These are phyloP conservation scores for Dasypolia templi DNA, from an alignment of 2,888 invertebrate genomes.

Conservation along the genomic window DNA sequence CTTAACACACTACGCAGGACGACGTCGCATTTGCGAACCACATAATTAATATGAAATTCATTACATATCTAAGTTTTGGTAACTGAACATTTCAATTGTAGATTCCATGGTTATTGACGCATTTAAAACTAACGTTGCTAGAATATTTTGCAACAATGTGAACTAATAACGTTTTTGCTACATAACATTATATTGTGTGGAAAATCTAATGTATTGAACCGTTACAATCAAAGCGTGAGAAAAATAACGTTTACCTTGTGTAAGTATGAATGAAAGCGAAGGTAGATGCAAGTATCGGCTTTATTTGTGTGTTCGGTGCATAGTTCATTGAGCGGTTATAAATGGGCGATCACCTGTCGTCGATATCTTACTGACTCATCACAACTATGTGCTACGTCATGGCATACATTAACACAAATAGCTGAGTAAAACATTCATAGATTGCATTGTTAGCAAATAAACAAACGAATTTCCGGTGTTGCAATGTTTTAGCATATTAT, in stretches of 20 bases:
- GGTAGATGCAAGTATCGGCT: conserved; percentile 39
- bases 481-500: conserved; percentile 59
- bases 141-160: conserved; percentile 61
- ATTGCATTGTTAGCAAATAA: conserved; percentile 58
- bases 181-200: conserved; percentile 53
- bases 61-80: conserved; percentile 24
- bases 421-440: conserved; percentile 62
- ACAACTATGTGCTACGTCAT: conserved; percentile 72
- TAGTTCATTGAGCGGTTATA: conserved; percentile 49
- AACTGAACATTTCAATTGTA: conserved; percentile 32
- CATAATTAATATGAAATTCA: conserved; percentile 28
- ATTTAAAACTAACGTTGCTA: conserved; percentile 35
- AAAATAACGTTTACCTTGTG: conserved; percentile 55
- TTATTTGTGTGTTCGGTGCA: conserved; percentile 41
- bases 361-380: conserved; percentile 69
- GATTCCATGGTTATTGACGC: conserved; percentile 39
- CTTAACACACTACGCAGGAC: not conserved
- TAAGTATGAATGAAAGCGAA: conserved; percentile 58
- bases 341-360: conserved; percentile 59
- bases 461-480: conserved; percentile 70
- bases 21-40: not conserved
- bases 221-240: conserved; percentile 66
- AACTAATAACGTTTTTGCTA: conserved; percentile 61
- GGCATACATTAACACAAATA: conserved; percentile 67
- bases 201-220: conserved; percentile 64